Conservation (phyloP, 2,888 invertebrate genomes). For the Smittia sp. region DNA sequence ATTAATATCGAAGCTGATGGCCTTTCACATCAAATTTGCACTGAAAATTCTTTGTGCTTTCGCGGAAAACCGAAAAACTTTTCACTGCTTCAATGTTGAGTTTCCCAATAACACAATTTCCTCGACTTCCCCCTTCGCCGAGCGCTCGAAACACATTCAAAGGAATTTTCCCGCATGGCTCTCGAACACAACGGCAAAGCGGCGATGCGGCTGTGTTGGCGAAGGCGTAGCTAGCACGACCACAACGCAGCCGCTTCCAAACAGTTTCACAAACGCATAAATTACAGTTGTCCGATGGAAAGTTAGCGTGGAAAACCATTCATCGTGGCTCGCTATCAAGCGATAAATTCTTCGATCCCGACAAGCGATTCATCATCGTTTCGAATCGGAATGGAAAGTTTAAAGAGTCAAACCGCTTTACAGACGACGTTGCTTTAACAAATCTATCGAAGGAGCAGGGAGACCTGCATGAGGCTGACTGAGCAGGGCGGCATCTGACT, state of each 20-base stretch:
- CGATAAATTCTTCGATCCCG: conserved; percentile 20
- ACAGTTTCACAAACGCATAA: not conserved
- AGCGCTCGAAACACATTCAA: conserved; percentile 16
- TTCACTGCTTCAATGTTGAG: conserved; percentile 28
- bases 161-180: conserved; percentile 35
- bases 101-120: conserved; percentile 28
- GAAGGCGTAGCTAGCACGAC: conserved; percentile 22
- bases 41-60: conserved; percentile 7
- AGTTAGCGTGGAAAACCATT: not conserved
- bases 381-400: not conserved
- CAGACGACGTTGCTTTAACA: not conserved
- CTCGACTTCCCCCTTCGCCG: not conserved
- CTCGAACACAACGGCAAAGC: not conserved
- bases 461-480: too few relatives aligned
- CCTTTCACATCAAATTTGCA: conserved; percentile 15
- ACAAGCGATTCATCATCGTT: conserved; percentile 32
- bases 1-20: not conserved
- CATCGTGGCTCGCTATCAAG: not conserved
- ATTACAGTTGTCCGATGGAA: conserved; percentile 5
- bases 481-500: too few relatives aligned
- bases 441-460: too few relatives aligned
- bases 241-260: not conserved
- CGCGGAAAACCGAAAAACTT: conserved; percentile 12
- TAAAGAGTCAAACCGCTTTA: conserved; percentile 6
- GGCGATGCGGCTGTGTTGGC: not conserved